phyloP scores from a whole-genome alignment of 2,797 vertebrate species.

The Pangasius macronema region DNA sequence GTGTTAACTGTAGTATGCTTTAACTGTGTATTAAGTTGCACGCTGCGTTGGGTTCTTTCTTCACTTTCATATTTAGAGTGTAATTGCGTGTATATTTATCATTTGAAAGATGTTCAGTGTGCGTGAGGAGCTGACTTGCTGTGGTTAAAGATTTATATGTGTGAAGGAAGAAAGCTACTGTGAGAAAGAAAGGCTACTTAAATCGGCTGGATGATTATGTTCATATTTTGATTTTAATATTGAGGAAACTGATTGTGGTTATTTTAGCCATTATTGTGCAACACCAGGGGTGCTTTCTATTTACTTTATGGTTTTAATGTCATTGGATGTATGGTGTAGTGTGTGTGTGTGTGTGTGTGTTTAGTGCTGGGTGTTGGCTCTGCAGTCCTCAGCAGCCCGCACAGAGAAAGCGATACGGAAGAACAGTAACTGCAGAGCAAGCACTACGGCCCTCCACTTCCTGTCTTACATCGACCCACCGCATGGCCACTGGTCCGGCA shows the following conservation, averaged over 20 bases:
- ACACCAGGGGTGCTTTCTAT: background rate
- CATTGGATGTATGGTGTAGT: background rate
- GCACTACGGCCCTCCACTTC: slow-evolving; percentile 49
- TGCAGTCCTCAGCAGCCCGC: slow-evolving; percentile 47
- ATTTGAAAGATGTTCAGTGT: background rate
- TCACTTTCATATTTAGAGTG: background rate
- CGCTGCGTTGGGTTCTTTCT: background rate
- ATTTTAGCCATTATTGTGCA: background rate
- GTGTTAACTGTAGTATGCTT: background rate
- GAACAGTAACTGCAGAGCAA: slow-evolving; percentile 56
- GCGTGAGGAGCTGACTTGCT: background rate
- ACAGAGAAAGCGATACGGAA: slow-evolving; percentile 45
- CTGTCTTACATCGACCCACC: slow-evolving; percentile 52
- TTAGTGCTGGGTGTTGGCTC: slow-evolving; percentile 51
- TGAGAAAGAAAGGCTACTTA: background rate
- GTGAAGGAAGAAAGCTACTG: background rate
- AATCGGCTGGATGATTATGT: background rate
- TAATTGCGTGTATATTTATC: background rate
- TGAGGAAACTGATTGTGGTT: background rate
- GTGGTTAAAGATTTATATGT: background rate
- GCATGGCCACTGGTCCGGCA: slow-evolving; percentile 44
- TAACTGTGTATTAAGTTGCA: background rate
- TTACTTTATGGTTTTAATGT: background rate
- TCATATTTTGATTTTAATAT: background rate
- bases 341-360: slow-evolving; percentile 19